Evolutionary conservation across 2,888 invertebrate genomes (phyloP).

Genomic region (Diplazon laetatorius): DNA sequence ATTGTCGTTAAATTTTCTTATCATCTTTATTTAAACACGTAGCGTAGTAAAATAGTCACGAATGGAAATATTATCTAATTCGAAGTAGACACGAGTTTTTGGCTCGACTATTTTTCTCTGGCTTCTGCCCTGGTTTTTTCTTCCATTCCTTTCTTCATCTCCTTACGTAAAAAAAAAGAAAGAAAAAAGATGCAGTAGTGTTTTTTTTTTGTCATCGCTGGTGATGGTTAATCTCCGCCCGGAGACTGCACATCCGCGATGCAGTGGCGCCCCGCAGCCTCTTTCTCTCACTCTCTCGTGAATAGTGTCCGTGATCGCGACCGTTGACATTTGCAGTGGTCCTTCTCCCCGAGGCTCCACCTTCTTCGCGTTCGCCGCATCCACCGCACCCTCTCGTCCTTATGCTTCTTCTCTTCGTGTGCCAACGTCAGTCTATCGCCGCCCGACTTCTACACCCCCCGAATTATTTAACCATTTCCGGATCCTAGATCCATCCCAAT

Average conservation of each 20-base stretch:
- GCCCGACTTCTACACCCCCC: constrained; percentile 39
- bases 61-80: no score
- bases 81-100: not conserved
- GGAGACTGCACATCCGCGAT: constrained; percentile 57
- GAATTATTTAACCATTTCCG: constrained; percentile 59
- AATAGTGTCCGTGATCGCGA: constrained; percentile 64
- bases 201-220: constrained; percentile 3
- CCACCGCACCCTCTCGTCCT: constrained; percentile 22
- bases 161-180: no score
- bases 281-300: constrained; percentile 46
- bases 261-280: constrained; percentile 43
- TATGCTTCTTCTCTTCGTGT: constrained; percentile 7
- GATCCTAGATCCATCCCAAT: no score
- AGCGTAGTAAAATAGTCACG: no score
- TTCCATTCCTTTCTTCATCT: constrained; percentile 3
- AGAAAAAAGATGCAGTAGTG: not conserved
- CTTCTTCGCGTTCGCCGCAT: constrained; percentile 59
- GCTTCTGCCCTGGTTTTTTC: not conserved
- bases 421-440: constrained; percentile 30
- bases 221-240: constrained; percentile 51
- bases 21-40: no score
- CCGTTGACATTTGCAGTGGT: constrained; percentile 65
- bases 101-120: constrained; percentile 9
- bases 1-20: no score
- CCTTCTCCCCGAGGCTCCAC: constrained; percentile 55